Evolutionary conservation across 2,797 vertebrate species (phyloP).

Genomic region (Bradypodion ventrale): DNA sequence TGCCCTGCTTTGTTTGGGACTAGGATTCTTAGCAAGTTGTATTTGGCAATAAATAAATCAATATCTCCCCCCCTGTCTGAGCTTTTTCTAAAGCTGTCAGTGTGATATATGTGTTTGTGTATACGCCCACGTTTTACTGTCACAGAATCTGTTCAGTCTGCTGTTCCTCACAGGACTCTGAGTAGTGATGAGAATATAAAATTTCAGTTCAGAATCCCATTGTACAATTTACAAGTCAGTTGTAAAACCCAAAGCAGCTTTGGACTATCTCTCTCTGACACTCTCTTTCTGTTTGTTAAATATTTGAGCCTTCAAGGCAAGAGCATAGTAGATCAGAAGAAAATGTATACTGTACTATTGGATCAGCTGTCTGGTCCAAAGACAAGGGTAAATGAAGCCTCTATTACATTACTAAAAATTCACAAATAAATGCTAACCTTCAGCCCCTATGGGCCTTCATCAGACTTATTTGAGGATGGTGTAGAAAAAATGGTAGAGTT

Average conservation of each 20-base stretch:
- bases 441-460: too few species aligned
- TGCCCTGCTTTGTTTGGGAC: conserved; percentile 30
- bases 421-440: too few species aligned
- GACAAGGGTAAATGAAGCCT: too few species aligned
- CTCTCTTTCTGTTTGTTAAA: too few species aligned
- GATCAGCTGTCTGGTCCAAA: too few species aligned
- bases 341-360: too few species aligned
- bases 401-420: too few species aligned
- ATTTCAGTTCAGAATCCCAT: too few species aligned
- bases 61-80: background rate
- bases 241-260: background rate
- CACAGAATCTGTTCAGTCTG: background rate
- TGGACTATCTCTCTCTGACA: too few species aligned
- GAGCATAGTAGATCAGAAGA: background rate
- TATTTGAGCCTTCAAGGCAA: background rate
- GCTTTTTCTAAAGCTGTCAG: conserved; percentile 36
- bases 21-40: conserved; percentile 38
- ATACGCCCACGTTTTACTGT: background rate
- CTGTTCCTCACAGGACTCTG: background rate
- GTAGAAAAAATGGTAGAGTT: too few species aligned
- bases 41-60: conserved; percentile 28
- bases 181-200: background rate
- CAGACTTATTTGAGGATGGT: too few species aligned
- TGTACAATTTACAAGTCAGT: background rate
- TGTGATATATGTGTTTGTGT: conserved; percentile 16